Evolutionary conservation across 2,797 vertebrate species (phyloP), one percentile per base, ranked within the genome.

Genomic region (Tragopan temminckii): DNA sequence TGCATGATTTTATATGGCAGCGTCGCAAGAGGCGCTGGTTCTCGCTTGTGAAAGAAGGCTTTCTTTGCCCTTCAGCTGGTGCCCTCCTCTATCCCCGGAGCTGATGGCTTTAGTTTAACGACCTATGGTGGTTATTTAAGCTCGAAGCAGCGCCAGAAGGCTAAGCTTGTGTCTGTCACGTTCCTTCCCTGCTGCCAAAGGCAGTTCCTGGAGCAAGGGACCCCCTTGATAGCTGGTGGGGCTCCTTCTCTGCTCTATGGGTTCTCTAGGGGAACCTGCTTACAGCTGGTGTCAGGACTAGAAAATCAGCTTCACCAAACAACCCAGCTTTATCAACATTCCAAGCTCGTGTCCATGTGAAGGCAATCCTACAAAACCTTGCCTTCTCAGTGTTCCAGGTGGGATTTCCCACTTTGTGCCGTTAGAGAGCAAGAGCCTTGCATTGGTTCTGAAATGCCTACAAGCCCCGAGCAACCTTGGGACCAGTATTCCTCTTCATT

Each of bases 1-100:
- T 94, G 91, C 12, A 2, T 93, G 94, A 96, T 92, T 97, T 97
- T 91, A 87, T 89, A 87, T 90, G 94, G 95, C 95, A 94, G 91
- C 9, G 4, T 94, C 55, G 35, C 80, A 85, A 93, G 88, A 88
- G 72, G 58, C 33, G 43, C 92, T 88, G 88, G 36, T 87, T 88
- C 80, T 85, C 10, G 1, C 85, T 93, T 0, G 0, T 93, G 86
- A 94, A 94, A 88, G 91, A 52, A 94, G 81, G 45, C 82, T 96
- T 93, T 95, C 90, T 96, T 93, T 53, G 18, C 79, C 64, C 67
- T 88, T 92, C 36, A 42, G 40, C 90, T 83, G 77, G 63, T 94
- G 70, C 63, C 23, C 53, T 92, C 64, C 86, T 92, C 82, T 76
- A 59, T 80, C n/a, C 59, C 58, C 1, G 2, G 58, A 87, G 92